These are phyloP conservation scores for Hyperopisus bebe DNA, from an alignment of 2,113 vertebrate genomes.

Conservation along the genomic window DNA sequence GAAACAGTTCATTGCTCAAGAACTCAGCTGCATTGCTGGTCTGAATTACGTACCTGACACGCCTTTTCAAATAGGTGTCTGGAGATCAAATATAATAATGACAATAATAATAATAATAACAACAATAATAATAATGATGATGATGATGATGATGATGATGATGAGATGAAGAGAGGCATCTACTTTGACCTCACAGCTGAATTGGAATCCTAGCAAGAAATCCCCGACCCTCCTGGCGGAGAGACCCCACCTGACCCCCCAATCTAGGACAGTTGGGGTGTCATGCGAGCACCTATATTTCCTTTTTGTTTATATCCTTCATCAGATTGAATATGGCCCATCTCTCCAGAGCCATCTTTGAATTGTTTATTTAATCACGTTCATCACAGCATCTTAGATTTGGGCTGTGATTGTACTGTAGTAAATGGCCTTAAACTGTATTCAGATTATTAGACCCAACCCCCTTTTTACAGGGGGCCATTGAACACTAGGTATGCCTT, in stretches of 20 bases:
- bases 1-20: too few species aligned
- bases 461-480: not conserved
- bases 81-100: not conserved
- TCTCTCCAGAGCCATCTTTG: not conserved
- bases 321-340: not conserved
- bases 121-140: too few species aligned
- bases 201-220: not conserved
- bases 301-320: not conserved
- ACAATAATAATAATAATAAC: not conserved
- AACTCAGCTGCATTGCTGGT: too few species aligned
- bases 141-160: not conserved
- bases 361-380: not conserved
- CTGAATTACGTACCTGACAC: not conserved
- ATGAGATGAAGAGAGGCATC: too few species aligned
- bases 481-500: not conserved
- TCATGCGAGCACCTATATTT: not conserved
- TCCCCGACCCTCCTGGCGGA: not conserved
- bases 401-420: not conserved
- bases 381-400: not conserved
- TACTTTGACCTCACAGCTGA: not conserved
- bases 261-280: not conserved
- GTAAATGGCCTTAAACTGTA: not conserved
- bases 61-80: not conserved
- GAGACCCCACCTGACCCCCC: too few species aligned
- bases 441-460: not conserved